Conservation (phyloP, 2,113 vertebrate genomes). For the Pluvianellus socialis region DNA sequence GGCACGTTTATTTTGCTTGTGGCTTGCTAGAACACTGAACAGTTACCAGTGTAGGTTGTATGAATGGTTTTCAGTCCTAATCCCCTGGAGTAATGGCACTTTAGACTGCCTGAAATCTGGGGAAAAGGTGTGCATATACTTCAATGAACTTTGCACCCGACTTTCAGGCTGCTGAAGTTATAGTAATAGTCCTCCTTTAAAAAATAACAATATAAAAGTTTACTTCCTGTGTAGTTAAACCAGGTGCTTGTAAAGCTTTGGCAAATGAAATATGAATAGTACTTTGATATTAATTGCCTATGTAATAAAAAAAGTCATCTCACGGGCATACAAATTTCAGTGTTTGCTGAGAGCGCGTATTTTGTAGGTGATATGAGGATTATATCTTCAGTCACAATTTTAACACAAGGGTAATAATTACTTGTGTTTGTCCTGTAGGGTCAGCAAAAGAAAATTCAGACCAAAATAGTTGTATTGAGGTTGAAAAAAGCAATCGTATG, state of each 20-base stretch:
- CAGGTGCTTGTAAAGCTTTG: neutral
- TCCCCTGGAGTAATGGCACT: neutral
- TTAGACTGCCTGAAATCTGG: neutral
- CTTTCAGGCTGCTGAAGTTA: neutral
- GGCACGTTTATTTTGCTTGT: neutral
- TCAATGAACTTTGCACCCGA: neutral
- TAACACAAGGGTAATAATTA: neutral
- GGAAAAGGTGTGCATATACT: neutral
- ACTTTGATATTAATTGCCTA: neutral
- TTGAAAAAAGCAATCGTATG: neutral
- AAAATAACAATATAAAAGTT: neutral
- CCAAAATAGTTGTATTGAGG: neutral
- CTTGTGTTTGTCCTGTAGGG: neutral
- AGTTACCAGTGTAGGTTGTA: neutral
- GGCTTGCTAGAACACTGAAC: neutral
- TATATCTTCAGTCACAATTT: neutral
- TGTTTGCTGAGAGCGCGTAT: neutral
- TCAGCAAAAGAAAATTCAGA: neutral
- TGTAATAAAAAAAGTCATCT: neutral
- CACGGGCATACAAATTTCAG: neutral
- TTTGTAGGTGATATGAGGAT: neutral
- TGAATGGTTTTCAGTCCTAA: neutral
- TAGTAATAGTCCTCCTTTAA: neutral
- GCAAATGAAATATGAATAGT: neutral
- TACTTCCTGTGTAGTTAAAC: neutral